Conservation (phyloP, 2,888 invertebrate species). For the Autographa pulchrina region DNA sequence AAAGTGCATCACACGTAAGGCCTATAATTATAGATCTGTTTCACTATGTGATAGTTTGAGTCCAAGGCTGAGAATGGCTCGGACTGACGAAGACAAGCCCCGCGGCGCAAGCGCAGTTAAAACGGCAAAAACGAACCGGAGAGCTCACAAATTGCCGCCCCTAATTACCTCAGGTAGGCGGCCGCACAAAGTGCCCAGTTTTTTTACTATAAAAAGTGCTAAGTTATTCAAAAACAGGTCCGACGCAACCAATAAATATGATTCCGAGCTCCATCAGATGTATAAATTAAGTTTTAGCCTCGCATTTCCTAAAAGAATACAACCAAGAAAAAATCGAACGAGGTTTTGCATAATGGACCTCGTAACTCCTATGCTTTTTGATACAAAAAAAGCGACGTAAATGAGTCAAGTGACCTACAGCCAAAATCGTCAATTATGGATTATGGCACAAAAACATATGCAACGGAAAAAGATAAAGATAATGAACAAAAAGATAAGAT, state of each 20-base stretch:
- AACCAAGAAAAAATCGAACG: slow-evolving; percentile 37
- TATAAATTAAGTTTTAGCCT: slow-evolving; percentile 59
- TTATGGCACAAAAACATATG: slow-evolving; percentile 24
- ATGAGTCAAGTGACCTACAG: slow-evolving; percentile 38
- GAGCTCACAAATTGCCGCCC: slow-evolving; percentile 76
- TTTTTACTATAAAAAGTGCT: slow-evolving; percentile 74
- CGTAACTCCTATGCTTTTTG: slow-evolving; percentile 41
- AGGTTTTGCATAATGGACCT: slow-evolving; percentile 47
- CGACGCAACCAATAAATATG: slow-evolving; percentile 66
- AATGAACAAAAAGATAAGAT: slow-evolving; percentile 51
- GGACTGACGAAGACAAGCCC: slow-evolving; percentile 52
- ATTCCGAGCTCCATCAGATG: slow-evolving; percentile 56
- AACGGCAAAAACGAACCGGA: slow-evolving; percentile 68
- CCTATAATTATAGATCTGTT: slow-evolving; percentile 52
- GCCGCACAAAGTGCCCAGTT: slow-evolving; percentile 68
- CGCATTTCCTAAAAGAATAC: slow-evolving; percentile 44
- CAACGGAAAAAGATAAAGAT: slow-evolving; percentile 23
- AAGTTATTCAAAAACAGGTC: slow-evolving; percentile 75
- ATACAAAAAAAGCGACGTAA: slow-evolving; percentile 40
- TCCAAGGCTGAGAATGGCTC: slow-evolving; percentile 55
- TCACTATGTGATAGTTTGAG: slow-evolving; percentile 56
- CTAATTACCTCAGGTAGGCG: slow-evolving; percentile 83
- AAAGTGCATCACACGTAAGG: slow-evolving; percentile 33
- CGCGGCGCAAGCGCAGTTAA: slow-evolving; percentile 62
- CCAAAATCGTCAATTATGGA: slow-evolving; percentile 32